Conservation (phyloP, 2,888 invertebrate species). For the Nephrocerus scutellatus region DNA sequence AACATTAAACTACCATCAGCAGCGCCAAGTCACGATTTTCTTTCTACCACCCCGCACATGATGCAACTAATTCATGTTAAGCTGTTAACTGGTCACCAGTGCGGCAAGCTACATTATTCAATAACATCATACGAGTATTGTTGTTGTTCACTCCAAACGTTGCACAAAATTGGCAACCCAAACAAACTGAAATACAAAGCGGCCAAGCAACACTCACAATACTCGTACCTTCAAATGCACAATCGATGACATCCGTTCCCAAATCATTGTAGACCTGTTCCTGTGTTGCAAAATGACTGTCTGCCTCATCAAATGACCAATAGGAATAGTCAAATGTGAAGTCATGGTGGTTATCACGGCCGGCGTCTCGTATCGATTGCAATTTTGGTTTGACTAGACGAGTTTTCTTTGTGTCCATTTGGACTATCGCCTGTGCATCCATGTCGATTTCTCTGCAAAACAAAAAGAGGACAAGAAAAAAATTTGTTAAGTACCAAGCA, state of each 20-base stretch:
- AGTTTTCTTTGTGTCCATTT: slow-evolving; percentile 80
- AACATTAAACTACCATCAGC: no score
- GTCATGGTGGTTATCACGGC: slow-evolving; percentile 65
- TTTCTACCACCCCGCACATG: no score
- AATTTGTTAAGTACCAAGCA: slow-evolving; percentile 1
- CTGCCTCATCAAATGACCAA: slow-evolving; percentile 70
- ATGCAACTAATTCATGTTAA: no score
- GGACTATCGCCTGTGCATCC: slow-evolving; percentile 73
- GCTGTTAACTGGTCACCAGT: no score
- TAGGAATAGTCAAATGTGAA: slow-evolving; percentile 87
- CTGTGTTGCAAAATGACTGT: slow-evolving; percentile 69
- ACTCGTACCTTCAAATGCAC: slow-evolving; percentile 68
- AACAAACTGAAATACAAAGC: no score
- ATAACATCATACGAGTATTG: no score
- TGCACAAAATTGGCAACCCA: no score
- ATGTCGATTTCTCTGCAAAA: slow-evolving; percentile 69
- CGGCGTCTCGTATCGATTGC: slow-evolving; percentile 41
- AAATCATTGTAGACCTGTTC: slow-evolving; percentile 70
- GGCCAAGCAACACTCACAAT: no score
- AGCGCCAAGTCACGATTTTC: no score
- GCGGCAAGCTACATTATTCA: no score
- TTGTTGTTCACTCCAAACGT: no score
- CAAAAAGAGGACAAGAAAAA: slow-evolving; percentile 24
- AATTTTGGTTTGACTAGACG: slow-evolving; percentile 64
- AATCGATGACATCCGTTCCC: slow-evolving; percentile 66